Evolutionary conservation across 1,140 invertebrate genomes (phyloP).

Genomic region (Calosoma granatense): DNA sequence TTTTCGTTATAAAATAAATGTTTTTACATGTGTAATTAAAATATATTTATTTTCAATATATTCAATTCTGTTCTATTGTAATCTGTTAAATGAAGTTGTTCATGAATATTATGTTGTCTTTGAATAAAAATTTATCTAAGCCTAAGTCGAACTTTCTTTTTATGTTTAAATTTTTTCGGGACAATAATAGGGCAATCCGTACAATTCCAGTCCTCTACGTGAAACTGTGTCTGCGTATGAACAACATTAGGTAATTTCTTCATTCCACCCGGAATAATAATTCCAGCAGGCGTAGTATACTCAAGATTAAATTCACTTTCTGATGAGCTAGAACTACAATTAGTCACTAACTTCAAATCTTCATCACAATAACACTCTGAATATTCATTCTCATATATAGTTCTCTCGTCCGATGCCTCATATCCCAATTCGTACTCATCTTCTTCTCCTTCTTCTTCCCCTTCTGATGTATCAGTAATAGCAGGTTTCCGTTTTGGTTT

Average conservation of each 20-base stretch:
- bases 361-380: not conserved
- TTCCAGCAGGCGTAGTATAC: constrained; percentile 31
- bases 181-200: not conserved
- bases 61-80: too few species aligned
- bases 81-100: too few species aligned
- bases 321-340: constrained; percentile 17
- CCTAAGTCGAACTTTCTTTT: not conserved
- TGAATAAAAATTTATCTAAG: not conserved
- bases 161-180: not conserved
- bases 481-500: constrained; percentile 16
- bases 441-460: not conserved
- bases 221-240: not conserved
- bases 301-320: constrained; percentile 33
- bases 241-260: not conserved
- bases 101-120: too few species aligned
- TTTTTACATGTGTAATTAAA: not conserved
- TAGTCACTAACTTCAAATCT: not conserved
- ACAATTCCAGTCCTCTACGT: not conserved
- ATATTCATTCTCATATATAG: not conserved
- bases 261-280: constrained; percentile 23
- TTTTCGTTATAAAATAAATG: not conserved
- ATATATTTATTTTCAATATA: too few species aligned
- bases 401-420: not conserved
- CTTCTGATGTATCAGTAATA: not conserved
- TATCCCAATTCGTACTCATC: not conserved